phyloP scores from a whole-genome alignment of 1,140 invertebrate species.

The Elymnias hypermnestra region DNA sequence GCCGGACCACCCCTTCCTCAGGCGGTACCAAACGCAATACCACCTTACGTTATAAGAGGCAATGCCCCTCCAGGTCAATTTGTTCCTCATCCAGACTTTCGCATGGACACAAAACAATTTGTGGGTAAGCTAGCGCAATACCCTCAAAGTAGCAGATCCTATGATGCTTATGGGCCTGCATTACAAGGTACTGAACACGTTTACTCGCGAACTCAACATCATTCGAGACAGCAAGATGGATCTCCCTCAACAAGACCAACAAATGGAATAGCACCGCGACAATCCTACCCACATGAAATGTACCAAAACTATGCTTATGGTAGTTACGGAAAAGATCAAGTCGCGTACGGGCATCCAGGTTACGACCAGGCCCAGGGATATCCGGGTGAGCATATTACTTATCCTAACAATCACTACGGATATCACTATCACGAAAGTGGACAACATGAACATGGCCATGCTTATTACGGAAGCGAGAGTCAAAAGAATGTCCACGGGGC shows the following conservation, averaged over 20 bases:
- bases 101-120: conserved; percentile 69
- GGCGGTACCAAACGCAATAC: conserved; percentile 76
- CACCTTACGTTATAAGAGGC: conserved; percentile 76
- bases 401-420: conserved; percentile 69
- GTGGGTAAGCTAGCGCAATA: conserved; percentile 69
- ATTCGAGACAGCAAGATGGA: conserved; percentile 47
- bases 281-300: conserved; percentile 72
- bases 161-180: conserved; percentile 46
- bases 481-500: conserved; percentile 57
- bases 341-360: conserved; percentile 59
- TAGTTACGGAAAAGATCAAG: conserved; percentile 66
- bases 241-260: conserved; percentile 43
- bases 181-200: conserved; percentile 48
- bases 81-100: conserved; percentile 65
- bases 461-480: conserved; percentile 54
- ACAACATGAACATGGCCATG: conserved; percentile 62
- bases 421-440: conserved; percentile 69
- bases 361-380: conserved; percentile 69
- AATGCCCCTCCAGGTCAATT: conserved; percentile 65
- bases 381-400: conserved; percentile 60
- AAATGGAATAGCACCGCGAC: conserved; percentile 48
- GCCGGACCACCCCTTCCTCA: conserved; percentile 76
- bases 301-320: conserved; percentile 75
- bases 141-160: conserved; percentile 55
- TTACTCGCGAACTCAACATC: conserved; percentile 49